Evolutionary conservation across 2,888 invertebrate genomes (phyloP), one percentile per base, ranked within the genome.

Genomic region (Oligia latruncula): DNA sequence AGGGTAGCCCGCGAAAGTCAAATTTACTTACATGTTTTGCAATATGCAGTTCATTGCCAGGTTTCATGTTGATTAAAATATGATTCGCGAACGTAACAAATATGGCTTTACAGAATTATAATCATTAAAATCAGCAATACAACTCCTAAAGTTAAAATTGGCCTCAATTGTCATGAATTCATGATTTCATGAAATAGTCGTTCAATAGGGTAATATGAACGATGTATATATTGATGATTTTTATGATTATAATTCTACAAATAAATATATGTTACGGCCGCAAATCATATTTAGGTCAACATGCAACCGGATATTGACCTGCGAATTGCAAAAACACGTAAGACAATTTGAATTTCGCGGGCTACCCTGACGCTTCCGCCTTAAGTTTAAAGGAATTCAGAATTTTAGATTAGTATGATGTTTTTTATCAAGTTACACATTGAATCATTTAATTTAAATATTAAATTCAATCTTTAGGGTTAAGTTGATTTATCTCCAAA

Each of bases 401-500:
- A 68, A 23, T 65, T 58, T 40, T n/a, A 81, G 11, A 62, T 74
- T 43, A 55, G 6, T n/a, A 46, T 20, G 0, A 29, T 64, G 6
- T 65, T 35, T 66, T 80, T 73, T 46, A n/a, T 52, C 17, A 67
- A 67, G n/a, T 46, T 29, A 55, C 29, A 75, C 23, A 49, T 43
- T 60, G 3, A 55, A 60, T 71, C 9, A 35, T 62, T 72, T 58
- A 58, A 64, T 72, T 68, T 72, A 20, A 40, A 72, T 78, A 58
- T 71, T 71, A 23, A 55, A 81, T 73, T 72, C 4, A 64, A 80
- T 46, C 15, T 29, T 11, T 64, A 55, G 73, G 67, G 58, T 75
- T 71, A 76, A 29, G 29, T n/a, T 35, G 60, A 67, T 35, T 76
- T 78, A 81, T 81, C 68, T 74, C n/a, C 13, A 9, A 65, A 73